Percentiles rank a stretch among this genome's conserved stretches.
Evolutionary conservation across 2,888 invertebrate species (phyloP).

Genomic region (Aspidapion aeneum): DNA sequence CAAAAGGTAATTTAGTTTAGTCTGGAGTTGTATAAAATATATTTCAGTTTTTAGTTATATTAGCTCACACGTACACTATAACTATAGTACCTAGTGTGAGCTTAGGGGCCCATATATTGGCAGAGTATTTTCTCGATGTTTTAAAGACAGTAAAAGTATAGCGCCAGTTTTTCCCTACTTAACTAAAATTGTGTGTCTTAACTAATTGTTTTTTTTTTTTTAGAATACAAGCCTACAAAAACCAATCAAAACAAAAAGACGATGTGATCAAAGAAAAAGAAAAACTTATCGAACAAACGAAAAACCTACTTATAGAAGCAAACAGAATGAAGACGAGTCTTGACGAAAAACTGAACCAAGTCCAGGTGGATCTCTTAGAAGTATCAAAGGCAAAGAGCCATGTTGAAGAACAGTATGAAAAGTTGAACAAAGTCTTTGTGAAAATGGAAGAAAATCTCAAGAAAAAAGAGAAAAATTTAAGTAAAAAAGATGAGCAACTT

Average conservation of each 20-base stretch:
- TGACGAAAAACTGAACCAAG: constrained; percentile 33
- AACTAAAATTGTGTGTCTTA: too few relatives aligned
- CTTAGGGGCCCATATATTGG: too few relatives aligned
- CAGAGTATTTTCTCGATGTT: too few relatives aligned
- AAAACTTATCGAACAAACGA: constrained; percentile 28
- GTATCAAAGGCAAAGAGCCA: constrained; percentile 25
- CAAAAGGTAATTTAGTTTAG: too few relatives aligned
- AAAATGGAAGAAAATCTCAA: constrained; percentile 41
- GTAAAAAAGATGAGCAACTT: constrained; percentile 39
- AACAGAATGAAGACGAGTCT: constrained; percentile 25
- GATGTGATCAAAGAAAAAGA: constrained; percentile 31
- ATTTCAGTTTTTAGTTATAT: too few relatives aligned
- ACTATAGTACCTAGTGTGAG: too few relatives aligned
- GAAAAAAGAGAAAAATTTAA: constrained; percentile 38
- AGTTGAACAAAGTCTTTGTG: constrained; percentile 33
- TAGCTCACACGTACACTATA: too few relatives aligned
- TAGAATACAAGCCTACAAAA: constrained; percentile 22
- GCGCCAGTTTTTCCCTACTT: too few relatives aligned
- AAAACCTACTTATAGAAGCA: constrained; percentile 24
- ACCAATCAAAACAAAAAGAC: constrained; percentile 31
- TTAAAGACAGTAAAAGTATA: too few relatives aligned
- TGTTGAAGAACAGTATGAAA: constrained; percentile 34
- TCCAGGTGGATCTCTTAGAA: constrained; percentile 23
- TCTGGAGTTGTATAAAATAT: too few relatives aligned
- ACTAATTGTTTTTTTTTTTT: neutral